Evolutionary conservation across 2,888 invertebrate species (phyloP).

Genomic region (Microchrysa polita): DNA sequence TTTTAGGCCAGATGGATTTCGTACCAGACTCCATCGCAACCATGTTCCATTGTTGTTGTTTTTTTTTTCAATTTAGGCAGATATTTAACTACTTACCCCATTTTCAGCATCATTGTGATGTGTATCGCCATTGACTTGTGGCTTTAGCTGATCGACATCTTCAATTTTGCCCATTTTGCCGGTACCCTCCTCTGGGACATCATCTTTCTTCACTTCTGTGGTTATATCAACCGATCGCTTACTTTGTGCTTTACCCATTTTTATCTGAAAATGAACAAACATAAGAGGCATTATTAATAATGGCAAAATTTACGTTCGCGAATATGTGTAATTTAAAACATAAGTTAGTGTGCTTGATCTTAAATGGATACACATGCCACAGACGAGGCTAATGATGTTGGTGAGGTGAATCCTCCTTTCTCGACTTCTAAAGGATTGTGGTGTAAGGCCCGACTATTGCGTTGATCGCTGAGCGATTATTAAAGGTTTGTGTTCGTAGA

Average conservation of each 20-base stretch:
- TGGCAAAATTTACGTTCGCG: neutral
- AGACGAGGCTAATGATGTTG: too few relatives aligned
- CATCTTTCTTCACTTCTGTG: slow-evolving; percentile 72
- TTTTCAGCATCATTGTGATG: slow-evolving; percentile 71
- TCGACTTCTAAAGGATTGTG: too few relatives aligned
- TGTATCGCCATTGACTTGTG: slow-evolving; percentile 78
- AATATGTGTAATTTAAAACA: too few relatives aligned
- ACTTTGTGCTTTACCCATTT: slow-evolving; percentile 89
- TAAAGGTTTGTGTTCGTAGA: too few relatives aligned
- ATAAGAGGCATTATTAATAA: neutral
- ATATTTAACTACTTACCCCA: slow-evolving; percentile 65
- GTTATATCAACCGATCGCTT: slow-evolving; percentile 88
- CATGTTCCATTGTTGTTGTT: too few relatives aligned
- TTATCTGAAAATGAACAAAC: slow-evolving; percentile 35
- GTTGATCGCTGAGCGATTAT: too few relatives aligned
- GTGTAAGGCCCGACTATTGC: too few relatives aligned
- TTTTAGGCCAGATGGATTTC: too few relatives aligned
- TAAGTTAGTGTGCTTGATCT: too few relatives aligned
- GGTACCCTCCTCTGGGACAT: slow-evolving; percentile 69
- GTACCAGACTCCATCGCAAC: too few relatives aligned
- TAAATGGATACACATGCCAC: too few relatives aligned
- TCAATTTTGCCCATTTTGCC: slow-evolving; percentile 82
- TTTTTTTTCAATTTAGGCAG: neutral
- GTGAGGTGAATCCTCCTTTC: too few relatives aligned
- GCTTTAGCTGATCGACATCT: slow-evolving; percentile 76